Evolutionary conservation across 2,797 vertebrate species (phyloP).

Genomic region (Meriones psammophilus): DNA sequence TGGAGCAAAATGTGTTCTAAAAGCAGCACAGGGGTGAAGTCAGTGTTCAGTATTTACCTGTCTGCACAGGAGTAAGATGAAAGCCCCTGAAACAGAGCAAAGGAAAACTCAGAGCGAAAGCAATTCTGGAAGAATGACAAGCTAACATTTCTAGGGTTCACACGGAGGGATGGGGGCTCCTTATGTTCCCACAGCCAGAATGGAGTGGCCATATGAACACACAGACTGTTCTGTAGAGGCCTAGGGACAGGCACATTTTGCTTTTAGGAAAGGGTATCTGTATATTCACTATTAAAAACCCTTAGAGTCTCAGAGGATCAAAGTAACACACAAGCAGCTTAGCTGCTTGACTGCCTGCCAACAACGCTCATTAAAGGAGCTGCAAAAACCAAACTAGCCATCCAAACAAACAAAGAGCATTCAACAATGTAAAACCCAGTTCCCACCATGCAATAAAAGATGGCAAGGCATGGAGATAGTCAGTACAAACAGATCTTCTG

Average conservation of each 20-base stretch:
- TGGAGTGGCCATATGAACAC: background rate
- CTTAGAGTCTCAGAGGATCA: slow-evolving; percentile 20
- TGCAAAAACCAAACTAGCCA: background rate
- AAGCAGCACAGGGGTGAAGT: background rate
- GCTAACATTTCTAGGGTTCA: background rate
- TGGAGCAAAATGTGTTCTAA: background rate
- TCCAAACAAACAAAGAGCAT: background rate
- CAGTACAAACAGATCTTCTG: background rate
- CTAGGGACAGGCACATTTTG: background rate
- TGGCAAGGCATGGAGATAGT: background rate
- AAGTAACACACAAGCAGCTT: slow-evolving; percentile 38
- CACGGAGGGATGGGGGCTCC: too few species aligned
- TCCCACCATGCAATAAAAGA: background rate
- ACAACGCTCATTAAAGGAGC: background rate
- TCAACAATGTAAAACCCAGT: slow-evolving; percentile 26
- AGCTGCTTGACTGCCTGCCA: background rate
- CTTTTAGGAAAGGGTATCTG: background rate
- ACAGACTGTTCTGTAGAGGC: background rate
- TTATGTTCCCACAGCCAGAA: background rate
- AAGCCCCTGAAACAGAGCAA: background rate
- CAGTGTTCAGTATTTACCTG: background rate
- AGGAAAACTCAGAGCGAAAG: background rate
- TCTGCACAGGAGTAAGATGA: background rate
- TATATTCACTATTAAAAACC: background rate
- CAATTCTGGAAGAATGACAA: background rate